These are phyloP conservation scores for Ptychadena robeensis DNA, from an alignment of 2,797 vertebrate genomes.

Conservation along the genomic window DNA sequence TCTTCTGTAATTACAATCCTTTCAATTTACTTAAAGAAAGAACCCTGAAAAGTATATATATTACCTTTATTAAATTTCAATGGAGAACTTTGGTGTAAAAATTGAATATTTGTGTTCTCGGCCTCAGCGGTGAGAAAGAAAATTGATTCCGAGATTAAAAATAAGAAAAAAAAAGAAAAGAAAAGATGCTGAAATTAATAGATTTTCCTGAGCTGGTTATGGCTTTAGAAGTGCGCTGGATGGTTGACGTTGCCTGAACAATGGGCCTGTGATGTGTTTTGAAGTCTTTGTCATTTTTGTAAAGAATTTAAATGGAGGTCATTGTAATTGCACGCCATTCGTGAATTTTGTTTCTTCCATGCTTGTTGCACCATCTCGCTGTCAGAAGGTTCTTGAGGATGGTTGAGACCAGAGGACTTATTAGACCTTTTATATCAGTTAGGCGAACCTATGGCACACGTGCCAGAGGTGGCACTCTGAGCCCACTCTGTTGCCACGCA, in stretches of 20 bases:
- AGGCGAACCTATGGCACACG: too few relatives aligned
- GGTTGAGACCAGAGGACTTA: neutral
- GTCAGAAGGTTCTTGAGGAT: neutral
- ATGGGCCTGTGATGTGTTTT: conserved; percentile 9
- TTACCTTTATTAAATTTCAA: conserved; percentile 36
- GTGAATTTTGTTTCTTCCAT: neutral
- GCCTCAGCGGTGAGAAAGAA: conserved; percentile 63
- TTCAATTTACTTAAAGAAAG: conserved; percentile 13
- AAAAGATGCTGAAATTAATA: conserved; percentile 59
- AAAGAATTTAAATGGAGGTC: conserved; percentile 26
- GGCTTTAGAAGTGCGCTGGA: neutral
- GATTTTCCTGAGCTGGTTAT: conserved; percentile 13
- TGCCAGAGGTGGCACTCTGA: too few relatives aligned
- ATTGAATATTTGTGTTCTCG: conserved; percentile 66
- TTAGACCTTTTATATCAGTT: too few relatives aligned
- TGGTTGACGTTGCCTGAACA: neutral
- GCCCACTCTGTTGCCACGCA: too few relatives aligned
- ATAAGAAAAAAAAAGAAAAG: conserved; percentile 62
- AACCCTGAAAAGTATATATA: neutral
- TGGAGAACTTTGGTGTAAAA: conserved; percentile 37
- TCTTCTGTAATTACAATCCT: conserved; percentile 26
- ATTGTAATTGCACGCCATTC: neutral
- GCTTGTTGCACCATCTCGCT: neutral
- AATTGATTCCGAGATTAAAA: conserved; percentile 64
- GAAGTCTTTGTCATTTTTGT: conserved; percentile 16